Percentiles rank a stretch among this genome's conserved stretches.
Evolutionary conservation across 1,140 invertebrate species (phyloP).

Genomic region (Phocides pigmalion): DNA sequence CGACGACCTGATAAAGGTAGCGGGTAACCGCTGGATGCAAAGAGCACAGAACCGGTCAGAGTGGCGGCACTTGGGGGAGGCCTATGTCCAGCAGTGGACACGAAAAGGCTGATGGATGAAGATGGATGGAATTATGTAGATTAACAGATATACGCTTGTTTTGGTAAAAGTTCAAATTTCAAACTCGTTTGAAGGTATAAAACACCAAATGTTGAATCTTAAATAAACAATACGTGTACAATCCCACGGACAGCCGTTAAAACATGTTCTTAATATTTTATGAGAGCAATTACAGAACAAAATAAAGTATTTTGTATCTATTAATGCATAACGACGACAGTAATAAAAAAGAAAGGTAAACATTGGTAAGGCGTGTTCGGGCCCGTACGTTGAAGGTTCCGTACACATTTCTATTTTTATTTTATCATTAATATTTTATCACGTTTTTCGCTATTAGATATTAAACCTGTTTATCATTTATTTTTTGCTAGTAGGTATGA

Average conservation of each 20-base stretch:
- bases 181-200: not conserved
- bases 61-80: too few relatives aligned
- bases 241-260: conserved; percentile 25
- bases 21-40: too few relatives aligned
- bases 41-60: too few relatives aligned
- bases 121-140: too few relatives aligned
- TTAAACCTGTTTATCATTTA: too few relatives aligned
- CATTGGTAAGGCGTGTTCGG: not conserved
- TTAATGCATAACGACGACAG: conserved; percentile 21
- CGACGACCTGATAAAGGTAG: too few relatives aligned
- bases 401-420: not conserved
- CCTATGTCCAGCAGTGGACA: too few relatives aligned
- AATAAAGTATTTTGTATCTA: conserved; percentile 27
- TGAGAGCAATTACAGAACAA: conserved; percentile 24
- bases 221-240: conserved; percentile 19
- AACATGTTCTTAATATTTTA: conserved; percentile 30
- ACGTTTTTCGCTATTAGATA: too few relatives aligned
- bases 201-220: not conserved
- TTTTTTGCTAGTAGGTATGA: too few relatives aligned
- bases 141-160: too few relatives aligned
- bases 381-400: not conserved
- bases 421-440: too few relatives aligned
- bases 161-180: not conserved
- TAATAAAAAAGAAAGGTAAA: conserved; percentile 11
- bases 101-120: too few relatives aligned